Conservation (phyloP, 1,140 invertebrate genomes). For the Schlechtendalia chinensis region DNA sequence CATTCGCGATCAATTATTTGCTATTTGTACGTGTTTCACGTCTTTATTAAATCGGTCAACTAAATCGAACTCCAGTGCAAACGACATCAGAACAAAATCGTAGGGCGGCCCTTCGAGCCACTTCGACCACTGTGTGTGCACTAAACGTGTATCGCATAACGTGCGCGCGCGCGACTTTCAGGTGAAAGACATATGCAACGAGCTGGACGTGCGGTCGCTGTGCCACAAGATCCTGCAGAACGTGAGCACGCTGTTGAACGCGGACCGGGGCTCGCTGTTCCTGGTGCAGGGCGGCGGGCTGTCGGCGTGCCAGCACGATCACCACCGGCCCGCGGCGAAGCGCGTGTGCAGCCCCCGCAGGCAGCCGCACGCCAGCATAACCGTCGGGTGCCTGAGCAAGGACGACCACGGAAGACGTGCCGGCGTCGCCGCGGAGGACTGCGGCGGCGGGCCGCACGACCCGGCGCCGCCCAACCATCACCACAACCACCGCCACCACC, state of each 20-base stretch:
- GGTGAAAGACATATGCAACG: slow-evolving; percentile 95
- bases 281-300: slow-evolving; percentile 77
- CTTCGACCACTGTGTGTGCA: not conserved
- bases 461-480: not conserved
- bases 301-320: slow-evolving; percentile 33
- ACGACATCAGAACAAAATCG: too few relatives aligned
- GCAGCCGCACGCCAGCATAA: slow-evolving; percentile 41
- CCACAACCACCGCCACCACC: not conserved
- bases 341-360: slow-evolving; percentile 9
- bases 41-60: too few relatives aligned
- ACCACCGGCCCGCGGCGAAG: not conserved
- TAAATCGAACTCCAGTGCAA: too few relatives aligned
- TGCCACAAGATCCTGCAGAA: slow-evolving; percentile 97
- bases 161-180: too few relatives aligned
- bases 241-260: slow-evolving; percentile 85
- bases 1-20: too few relatives aligned
- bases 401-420: slow-evolving; percentile 12
- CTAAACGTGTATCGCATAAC: too few relatives aligned
- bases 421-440: not conserved
- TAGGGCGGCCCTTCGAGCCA: too few relatives aligned
- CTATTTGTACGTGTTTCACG: too few relatives aligned
- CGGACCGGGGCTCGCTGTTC: slow-evolving; percentile 90
- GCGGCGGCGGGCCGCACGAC: not conserved
- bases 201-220: slow-evolving; percentile 85
- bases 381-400: slow-evolving; percentile 24